Conservation (phyloP, 2,113 vertebrate species). For the Takifugu flavidus region DNA sequence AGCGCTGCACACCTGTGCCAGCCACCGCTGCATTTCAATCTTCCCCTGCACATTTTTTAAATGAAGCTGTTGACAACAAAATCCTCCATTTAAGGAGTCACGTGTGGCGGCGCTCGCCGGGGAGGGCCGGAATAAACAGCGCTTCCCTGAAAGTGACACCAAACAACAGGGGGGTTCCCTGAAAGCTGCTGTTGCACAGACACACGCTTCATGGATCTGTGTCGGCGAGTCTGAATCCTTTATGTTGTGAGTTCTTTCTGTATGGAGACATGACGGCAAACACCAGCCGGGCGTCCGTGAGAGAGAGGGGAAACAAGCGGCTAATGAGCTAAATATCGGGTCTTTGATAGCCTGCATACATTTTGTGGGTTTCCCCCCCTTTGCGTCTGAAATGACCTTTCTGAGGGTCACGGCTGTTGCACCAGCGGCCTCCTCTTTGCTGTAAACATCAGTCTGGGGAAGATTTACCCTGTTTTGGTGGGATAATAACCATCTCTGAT, state of each 20-base stretch:
- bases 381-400: constrained; percentile 43
- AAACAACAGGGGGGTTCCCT: too few species aligned
- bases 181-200: too few species aligned
- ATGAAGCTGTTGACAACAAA: not conserved
- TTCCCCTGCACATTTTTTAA: not conserved
- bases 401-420: constrained; percentile 24
- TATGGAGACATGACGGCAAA: too few species aligned
- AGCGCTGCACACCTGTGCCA: not conserved
- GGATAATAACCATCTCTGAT: constrained; percentile 18
- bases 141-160: too few species aligned
- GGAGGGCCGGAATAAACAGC: too few species aligned
- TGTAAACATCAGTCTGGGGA: not conserved
- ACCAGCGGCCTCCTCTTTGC: not conserved
- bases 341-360: constrained; percentile 54
- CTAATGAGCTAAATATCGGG: constrained; percentile 66
- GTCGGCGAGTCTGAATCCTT: too few species aligned
- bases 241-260: too few species aligned
- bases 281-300: not conserved
- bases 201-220: too few species aligned
- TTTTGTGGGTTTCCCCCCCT: constrained; percentile 37
- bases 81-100: too few species aligned
- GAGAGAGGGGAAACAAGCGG: constrained; percentile 1
- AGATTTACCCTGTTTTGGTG: constrained; percentile 5
- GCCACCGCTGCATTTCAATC: not conserved
- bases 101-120: too few species aligned